Conservation (phyloP, 2,113 vertebrate species). For the Raja brachyura region DNA sequence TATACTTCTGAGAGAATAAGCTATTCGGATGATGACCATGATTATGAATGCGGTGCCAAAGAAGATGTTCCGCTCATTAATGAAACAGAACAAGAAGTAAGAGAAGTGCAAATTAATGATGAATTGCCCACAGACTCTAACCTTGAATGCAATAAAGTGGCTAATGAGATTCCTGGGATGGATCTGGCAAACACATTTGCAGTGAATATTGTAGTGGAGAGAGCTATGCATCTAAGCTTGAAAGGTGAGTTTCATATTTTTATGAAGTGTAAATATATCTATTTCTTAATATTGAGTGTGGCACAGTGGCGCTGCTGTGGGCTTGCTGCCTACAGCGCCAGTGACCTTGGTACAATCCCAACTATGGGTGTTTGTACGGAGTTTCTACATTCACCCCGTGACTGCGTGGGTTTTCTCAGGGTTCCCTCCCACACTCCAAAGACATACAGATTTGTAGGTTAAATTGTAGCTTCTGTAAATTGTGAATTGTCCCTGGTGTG, state of each 20-base stretch:
- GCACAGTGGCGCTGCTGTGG: no score
- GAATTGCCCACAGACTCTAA: conserved; percentile 40
- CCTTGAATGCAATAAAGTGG: background rate
- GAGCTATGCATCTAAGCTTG: conserved; percentile 85
- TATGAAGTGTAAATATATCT: background rate
- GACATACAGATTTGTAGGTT: no score
- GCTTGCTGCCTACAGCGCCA: no score
- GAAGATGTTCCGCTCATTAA: conserved; percentile 35
- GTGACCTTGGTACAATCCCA: no score
- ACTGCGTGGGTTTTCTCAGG: no score
- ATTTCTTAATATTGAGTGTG: background rate
- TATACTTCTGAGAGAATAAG: conserved; percentile 34
- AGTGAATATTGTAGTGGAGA: conserved; percentile 73
- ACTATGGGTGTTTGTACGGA: no score
- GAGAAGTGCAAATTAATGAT: conserved; percentile 40
- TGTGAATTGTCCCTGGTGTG: no score
- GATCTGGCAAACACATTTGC: conserved; percentile 63
- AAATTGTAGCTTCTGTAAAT: no score
- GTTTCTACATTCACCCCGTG: no score
- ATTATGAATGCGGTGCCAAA: conserved; percentile 48
- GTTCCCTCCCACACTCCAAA: no score
- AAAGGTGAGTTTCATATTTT: conserved; percentile 64
- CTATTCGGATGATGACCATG: conserved; percentile 51
- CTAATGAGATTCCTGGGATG: conserved; percentile 2
- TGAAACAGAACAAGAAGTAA: conserved; percentile 34